Evolutionary conservation across 2,113 vertebrate genomes (phyloP).

Genomic region (Myotis lucifugus): DNA sequence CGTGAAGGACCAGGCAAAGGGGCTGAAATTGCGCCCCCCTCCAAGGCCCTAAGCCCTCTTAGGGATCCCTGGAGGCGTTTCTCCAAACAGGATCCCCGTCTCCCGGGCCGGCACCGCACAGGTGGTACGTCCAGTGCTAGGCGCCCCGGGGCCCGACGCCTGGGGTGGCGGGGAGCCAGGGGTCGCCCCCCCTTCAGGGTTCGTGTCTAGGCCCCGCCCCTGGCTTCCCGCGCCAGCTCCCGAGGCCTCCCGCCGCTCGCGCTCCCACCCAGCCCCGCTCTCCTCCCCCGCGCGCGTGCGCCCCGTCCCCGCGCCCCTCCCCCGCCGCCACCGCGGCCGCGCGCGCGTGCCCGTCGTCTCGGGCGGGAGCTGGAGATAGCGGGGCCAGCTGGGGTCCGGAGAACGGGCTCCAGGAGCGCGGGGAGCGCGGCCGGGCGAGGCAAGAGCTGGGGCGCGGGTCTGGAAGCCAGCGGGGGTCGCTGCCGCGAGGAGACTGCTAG

Average conservation of each 20-base stretch:
- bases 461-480: conserved; percentile 30
- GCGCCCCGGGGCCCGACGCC: neutral
- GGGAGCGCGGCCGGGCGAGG: conserved; percentile 11
- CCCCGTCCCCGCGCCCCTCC: conserved; percentile 50
- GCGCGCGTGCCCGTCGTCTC: conserved; percentile 44
- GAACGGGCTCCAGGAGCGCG: neutral
- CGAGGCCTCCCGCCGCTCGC: neutral
- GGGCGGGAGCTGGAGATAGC: conserved; percentile 51
- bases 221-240: conserved; percentile 28
- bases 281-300: conserved; percentile 37
- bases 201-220: neutral
- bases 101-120: neutral
- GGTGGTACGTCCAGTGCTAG: neutral
- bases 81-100: neutral
- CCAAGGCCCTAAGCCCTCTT: neutral
- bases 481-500: too few species aligned
- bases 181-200: neutral
- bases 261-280: neutral
- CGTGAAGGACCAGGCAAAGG: neutral
- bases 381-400: neutral
- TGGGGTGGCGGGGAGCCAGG: neutral
- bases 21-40: neutral
- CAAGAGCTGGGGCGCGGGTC: conserved; percentile 43
- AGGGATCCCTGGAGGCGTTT: neutral
- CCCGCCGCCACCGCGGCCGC: conserved; percentile 32